Evolutionary conservation across 2,113 vertebrate species (phyloP).

Genomic region (Penelope pileata): DNA sequence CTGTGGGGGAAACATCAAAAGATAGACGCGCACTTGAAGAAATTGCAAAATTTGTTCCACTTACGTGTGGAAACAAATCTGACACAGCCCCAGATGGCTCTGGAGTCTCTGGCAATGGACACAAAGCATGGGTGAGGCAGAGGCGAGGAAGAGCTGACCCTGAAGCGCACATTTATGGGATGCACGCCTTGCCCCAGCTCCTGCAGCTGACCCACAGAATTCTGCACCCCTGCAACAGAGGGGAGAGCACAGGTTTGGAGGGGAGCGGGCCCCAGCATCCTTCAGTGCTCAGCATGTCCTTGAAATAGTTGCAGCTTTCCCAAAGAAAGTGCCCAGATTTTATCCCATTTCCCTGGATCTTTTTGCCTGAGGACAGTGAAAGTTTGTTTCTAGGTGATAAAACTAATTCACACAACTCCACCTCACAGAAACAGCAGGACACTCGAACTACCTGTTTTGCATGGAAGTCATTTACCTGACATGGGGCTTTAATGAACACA

Average conservation of each 20-base stretch:
- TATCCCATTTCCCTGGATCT: neutral
- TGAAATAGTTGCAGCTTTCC: neutral
- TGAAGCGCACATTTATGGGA: neutral
- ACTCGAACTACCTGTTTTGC: neutral
- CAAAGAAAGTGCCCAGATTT: neutral
- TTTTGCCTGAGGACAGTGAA: neutral
- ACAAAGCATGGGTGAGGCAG: accelerated
- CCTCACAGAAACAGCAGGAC: constrained; percentile 1
- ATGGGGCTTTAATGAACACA: neutral
- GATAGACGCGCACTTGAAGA: neutral
- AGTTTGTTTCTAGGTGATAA: neutral
- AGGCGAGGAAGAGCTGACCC: neutral
- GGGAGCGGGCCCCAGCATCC: neutral
- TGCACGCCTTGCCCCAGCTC: accelerated
- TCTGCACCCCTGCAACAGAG: neutral
- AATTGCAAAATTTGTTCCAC: neutral
- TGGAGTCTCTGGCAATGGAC: neutral
- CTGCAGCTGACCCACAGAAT: neutral
- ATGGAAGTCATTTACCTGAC: neutral
- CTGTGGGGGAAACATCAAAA: neutral
- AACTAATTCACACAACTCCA: constrained; percentile 4
- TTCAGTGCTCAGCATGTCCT: neutral
- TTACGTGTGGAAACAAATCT: neutral
- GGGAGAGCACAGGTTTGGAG: neutral
- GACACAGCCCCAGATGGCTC: neutral